Evolutionary conservation across 2,797 vertebrate genomes (phyloP).

Genomic region (Rhyacichthys aspro): DNA sequence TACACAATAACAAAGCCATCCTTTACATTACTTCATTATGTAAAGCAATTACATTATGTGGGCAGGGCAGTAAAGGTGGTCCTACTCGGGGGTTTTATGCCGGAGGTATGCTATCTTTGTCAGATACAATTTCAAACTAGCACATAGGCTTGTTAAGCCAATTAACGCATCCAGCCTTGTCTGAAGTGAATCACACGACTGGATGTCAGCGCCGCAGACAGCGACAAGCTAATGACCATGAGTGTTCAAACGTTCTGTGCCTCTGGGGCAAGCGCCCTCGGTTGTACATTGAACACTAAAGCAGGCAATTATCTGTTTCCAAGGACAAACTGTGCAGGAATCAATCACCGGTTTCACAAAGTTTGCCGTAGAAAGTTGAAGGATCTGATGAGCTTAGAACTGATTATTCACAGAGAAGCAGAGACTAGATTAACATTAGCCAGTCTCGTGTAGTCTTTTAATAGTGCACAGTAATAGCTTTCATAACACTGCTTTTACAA

Average conservation of each 20-base stretch:
- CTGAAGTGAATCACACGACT: slow-evolving; percentile 27
- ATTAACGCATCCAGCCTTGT: slow-evolving; percentile 45
- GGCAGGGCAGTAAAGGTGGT: slow-evolving; percentile 4
- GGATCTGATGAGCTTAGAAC: slow-evolving; percentile 33
- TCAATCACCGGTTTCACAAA: slow-evolving; percentile 43
- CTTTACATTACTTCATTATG: slow-evolving; percentile 11
- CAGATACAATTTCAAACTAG: slow-evolving; percentile 44
- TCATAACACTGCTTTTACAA: slow-evolving; percentile 15
- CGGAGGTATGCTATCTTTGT: slow-evolving; percentile 25
- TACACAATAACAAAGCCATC: slow-evolving; percentile 36
- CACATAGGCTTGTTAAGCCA: slow-evolving; percentile 54
- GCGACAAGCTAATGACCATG: slow-evolving; percentile 45
- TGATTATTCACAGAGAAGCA: slow-evolving; percentile 25
- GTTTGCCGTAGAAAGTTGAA: slow-evolving; percentile 18
- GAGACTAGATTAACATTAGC: neutral
- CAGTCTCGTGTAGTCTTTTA: slow-evolving; percentile 17
- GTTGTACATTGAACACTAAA: slow-evolving; percentile 23
- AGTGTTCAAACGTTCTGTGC: slow-evolving; percentile 24
- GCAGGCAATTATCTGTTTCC: slow-evolving; percentile 54
- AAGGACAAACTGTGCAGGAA: slow-evolving; percentile 26
- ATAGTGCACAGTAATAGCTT: slow-evolving; percentile 28
- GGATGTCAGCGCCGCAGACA: slow-evolving; percentile 32
- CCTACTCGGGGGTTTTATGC: slow-evolving; percentile 2
- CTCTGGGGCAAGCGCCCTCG: slow-evolving; percentile 27
- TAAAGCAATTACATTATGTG: slow-evolving; percentile 3